phyloP scores from a whole-genome alignment of 1,140 invertebrate species.

The Papilio polytes region DNA sequence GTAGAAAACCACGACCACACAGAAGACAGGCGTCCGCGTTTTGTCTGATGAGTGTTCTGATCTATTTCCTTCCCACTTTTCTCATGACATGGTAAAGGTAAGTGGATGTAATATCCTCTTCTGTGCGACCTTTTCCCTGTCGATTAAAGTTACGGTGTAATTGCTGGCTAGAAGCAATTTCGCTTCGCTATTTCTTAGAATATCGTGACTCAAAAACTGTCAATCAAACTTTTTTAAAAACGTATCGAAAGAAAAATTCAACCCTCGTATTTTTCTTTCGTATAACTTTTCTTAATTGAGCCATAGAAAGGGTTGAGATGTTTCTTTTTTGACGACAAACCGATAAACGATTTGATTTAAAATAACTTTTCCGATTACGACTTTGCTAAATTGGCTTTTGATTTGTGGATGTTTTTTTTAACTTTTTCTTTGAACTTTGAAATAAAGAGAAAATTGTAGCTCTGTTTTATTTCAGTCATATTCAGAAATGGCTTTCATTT shows the following conservation, averaged over 20 bases:
- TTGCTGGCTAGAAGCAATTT: no score
- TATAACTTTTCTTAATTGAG: constrained; percentile 67
- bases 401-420: constrained; percentile 56
- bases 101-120: no score
- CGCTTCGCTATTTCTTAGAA: background rate
- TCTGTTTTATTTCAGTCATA: background rate
- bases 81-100: no score
- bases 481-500: background rate
- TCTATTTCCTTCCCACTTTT: no score
- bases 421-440: constrained; percentile 49
- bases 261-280: constrained; percentile 51
- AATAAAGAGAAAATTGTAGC: constrained; percentile 28
- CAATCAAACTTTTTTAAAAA: constrained; percentile 23
- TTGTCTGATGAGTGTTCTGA: no score
- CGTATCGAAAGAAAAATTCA: constrained; percentile 45
- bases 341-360: constrained; percentile 71
- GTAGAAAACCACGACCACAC: no score
- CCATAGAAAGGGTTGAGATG: constrained; percentile 65
- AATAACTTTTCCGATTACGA: constrained; percentile 70
- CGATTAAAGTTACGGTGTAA: no score
- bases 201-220: background rate
- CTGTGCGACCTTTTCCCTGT: no score
- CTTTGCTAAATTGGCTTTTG: constrained; percentile 61
- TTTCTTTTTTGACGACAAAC: constrained; percentile 76
- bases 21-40: no score